These are phyloP conservation scores for Solenodon paradoxus DNA, from an alignment of 2,113 vertebrate species.

Conservation along the genomic window DNA sequence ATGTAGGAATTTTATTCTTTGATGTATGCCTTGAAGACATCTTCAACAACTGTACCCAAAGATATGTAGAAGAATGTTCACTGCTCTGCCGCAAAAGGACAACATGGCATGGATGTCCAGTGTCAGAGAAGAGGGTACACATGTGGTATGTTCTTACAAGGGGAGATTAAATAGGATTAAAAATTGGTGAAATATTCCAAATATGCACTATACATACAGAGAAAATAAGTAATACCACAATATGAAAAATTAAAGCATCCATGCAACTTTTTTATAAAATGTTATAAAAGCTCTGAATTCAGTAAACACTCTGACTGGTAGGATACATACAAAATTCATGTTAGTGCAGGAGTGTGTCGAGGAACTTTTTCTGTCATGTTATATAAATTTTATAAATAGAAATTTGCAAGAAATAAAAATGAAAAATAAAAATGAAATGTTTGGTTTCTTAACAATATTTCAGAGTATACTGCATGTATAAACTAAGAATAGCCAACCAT, in stretches of 20 bases:
- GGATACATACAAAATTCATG: not conserved
- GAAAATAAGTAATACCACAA: not conserved
- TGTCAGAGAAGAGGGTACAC: not conserved
- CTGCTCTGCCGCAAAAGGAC: not conserved
- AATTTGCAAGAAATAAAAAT: constrained; percentile 7
- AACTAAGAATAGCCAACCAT: not conserved
- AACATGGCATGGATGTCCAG: not conserved
- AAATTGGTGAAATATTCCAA: not conserved
- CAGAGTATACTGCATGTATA: not conserved
- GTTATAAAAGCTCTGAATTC: not conserved
- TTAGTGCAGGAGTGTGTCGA: not conserved
- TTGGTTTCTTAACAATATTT: not conserved
- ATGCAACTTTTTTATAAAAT: not conserved
- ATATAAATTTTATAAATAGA: not conserved
- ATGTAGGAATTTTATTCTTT: not conserved
- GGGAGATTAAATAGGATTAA: not conserved
- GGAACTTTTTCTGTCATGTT: not conserved
- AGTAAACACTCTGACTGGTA: not conserved
- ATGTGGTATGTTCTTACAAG: not conserved
- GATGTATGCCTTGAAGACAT: not conserved
- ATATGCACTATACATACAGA: not conserved
- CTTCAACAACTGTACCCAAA: not conserved
- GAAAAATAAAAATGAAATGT: not conserved
- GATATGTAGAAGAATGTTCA: not conserved
- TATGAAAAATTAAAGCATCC: not conserved